phyloP scores from a whole-genome alignment of 2,113 vertebrate species.

The Gambusia affinis region DNA sequence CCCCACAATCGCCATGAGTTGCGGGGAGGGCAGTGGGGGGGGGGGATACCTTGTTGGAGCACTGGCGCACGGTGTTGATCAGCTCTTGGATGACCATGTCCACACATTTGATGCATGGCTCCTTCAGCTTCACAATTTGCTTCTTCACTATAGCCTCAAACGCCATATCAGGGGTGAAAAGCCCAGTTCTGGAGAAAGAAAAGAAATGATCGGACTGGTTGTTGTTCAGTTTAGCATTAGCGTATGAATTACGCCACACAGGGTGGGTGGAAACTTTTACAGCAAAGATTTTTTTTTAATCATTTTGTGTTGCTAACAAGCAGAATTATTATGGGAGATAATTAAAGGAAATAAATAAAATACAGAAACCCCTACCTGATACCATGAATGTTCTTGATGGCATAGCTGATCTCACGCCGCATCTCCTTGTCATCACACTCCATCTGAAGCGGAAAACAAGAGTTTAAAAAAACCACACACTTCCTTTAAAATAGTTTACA shows the following conservation, averaged over 20 bases:
- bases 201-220: not conserved
- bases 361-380: constrained; percentile 84
- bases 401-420: constrained; percentile 93
- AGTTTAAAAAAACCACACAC: too few relatives aligned
- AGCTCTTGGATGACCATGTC: constrained; percentile 97
- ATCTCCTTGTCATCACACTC: constrained; percentile 96
- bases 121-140: constrained; percentile 95
- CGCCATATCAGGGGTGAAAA: constrained; percentile 96
- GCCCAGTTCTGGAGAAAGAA: constrained; percentile 85
- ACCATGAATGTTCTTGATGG: constrained; percentile 96
- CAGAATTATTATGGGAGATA: too few relatives aligned
- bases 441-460: constrained; percentile 80
- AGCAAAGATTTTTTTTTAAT: not conserved
- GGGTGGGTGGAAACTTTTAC: too few relatives aligned
- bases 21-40: not conserved
- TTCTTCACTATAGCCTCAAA: constrained; percentile 98
- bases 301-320: not conserved
- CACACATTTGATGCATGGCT: constrained; percentile 93
- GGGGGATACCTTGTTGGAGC: constrained; percentile 85
- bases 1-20: not conserved
- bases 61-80: constrained; percentile 94
- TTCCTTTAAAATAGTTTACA: too few relatives aligned
- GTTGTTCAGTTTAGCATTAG: not conserved
- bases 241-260: too few relatives aligned
- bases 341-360: not conserved